A percentile compares a stretch with the other conserved stretches of the same genome.
phyloP scores from a whole-genome alignment of 2,888 invertebrate species.

The Sphinx pinastri region DNA sequence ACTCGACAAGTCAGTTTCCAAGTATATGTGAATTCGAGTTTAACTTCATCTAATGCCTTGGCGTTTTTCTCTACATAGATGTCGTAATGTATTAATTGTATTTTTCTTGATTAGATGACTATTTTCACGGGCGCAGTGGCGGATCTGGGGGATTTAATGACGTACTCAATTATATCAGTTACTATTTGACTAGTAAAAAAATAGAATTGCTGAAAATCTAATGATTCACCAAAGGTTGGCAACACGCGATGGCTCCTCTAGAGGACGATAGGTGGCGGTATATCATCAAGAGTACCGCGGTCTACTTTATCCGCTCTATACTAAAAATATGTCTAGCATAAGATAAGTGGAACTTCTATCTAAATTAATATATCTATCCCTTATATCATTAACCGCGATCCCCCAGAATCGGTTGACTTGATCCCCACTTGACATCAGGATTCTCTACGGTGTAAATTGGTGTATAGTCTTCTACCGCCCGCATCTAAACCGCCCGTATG shows the following conservation, averaged over 20 bases:
- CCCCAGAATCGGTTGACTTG: neutral
- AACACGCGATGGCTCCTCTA: too few species aligned
- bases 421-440: neutral
- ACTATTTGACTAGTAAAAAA: neutral
- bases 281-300: too few species aligned
- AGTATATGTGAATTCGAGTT: neutral
- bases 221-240: too few species aligned
- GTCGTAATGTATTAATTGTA: slow-evolving; percentile 2
- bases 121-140: too few species aligned
- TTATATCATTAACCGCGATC: neutral
- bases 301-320: too few species aligned
- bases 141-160: neutral
- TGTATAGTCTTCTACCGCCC: neutral
- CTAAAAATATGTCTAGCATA: neutral
- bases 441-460: too few species aligned
- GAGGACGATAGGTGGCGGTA: too few species aligned
- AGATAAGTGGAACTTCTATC: neutral
- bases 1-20: slow-evolving; percentile 4
- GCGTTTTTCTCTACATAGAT: slow-evolving; percentile 22
- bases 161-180: neutral
- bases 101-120: slow-evolving; percentile 1
- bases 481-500: neutral
- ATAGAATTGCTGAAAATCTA: neutral
- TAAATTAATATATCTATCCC: neutral
- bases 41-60: slow-evolving; percentile 13